Base-by-base conservation (phyloP, 2,113 vertebrate genomes). In the Toxotes jaculatrix region DNA sequence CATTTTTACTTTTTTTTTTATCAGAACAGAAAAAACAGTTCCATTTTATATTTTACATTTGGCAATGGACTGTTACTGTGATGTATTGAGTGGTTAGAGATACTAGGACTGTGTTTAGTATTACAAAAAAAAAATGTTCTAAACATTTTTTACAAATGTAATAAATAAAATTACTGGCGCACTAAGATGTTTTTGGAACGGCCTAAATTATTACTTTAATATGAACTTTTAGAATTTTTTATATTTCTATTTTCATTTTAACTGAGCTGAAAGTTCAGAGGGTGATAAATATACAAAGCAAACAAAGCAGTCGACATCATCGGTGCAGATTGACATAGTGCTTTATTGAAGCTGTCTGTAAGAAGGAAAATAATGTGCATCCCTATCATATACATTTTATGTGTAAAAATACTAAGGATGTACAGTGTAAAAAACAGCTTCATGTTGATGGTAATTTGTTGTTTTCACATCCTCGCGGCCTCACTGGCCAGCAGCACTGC, bases 341-440 rank as follows among this genome's bases (percentile, higher is more conserved):
- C 96, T 99, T 99, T 99, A 99, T 98, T 99, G 96, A 97, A 96
- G 96, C 97, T 91, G 96, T 98, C 96, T 96, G 96, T 97, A 97
- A 95, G 96, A 97, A 97, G 97, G 96, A 96, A 97, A 96, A 97
- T 96, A 96, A 97, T 96, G 96, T 96, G 96, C 96, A 96, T 96
- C 97, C 96, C 96, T 97, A 96, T 97, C 96, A 96, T 96, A 96
- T 96, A 95, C 95, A 94, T 95, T 92, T 92, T 88, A 96, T 89
- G 96, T 98, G 97, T 98, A 97, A 98, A 98, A 97, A 98, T 97
- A 97, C 97, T 97, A 96, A 98, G 96, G 97, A 98, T 97, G 97
- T 96, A 97, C 96, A 97, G 96, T 96, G 96, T 98, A 97, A 96
- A 98, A 98, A 97, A 95, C 96, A 95, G 95, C 94, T 96, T 96